Evolutionary conservation across 2,888 invertebrate genomes (phyloP), one percentile per base, ranked within the genome.

Genomic region (Meiosimyza decipiens): DNA sequence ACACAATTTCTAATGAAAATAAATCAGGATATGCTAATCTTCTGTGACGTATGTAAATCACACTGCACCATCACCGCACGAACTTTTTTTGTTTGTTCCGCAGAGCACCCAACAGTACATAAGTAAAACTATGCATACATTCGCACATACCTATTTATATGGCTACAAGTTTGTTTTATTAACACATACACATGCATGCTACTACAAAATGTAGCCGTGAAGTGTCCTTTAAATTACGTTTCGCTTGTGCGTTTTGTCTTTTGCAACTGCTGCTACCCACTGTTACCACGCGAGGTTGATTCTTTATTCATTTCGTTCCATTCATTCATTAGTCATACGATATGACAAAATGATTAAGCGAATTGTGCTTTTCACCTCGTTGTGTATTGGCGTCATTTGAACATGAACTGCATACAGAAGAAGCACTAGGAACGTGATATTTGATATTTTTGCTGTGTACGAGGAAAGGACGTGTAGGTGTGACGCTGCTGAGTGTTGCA

Each of bases 21-120:
- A 78, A 78, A 78, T 78, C 78, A 78, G 78, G 74, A 78, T 78
- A 76, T 77, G 78, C 77, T 78, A 77, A 78, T 78, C 78, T 74
- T 74, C 75, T 77, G 76, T 78, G 78, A 75, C 76, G 75, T 77
- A 76, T 77, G 76, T 75, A 78, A 77, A 78, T 78, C 75, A 77
- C 75, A 70, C 71, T 62, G 59, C 47, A 54, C 63, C 47, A 70
- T 47, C 50, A 18, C 64, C 54, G 28, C 65, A 51, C 57, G 59
- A 54, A 71, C 52, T 55, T 64, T 63, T 55, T 55, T 51, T 15
- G 47, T 18, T 66, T 50, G n/a, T n/a, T n/a, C n/a, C n/a, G 11
- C 13, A 13, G 49, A 16, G 2, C 49, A 5, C 50, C 22, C 1
- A 22, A 3, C 22, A 22, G 2, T 22, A 1, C 1, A 1, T 22